Percentiles rank a stretch among this genome's conserved stretches.
phyloP scores from a whole-genome alignment of 2,797 vertebrate genomes.

The Meda fulgida region DNA sequence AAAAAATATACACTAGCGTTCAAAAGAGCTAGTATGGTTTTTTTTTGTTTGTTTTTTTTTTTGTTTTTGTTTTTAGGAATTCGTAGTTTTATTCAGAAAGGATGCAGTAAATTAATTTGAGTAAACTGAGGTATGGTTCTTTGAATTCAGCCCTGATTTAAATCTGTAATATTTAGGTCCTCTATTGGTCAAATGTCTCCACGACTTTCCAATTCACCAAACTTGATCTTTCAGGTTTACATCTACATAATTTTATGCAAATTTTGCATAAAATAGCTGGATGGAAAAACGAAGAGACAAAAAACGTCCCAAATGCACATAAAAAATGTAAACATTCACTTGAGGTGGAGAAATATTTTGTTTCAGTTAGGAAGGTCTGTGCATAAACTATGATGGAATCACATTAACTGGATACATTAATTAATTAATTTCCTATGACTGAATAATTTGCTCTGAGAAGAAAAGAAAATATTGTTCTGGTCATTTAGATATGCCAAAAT shows the following conservation, averaged over 20 bases:
- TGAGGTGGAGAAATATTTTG: background rate
- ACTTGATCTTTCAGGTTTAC: background rate
- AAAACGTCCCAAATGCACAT: background rate
- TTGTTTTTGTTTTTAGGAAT: too few species aligned
- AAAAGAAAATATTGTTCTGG: background rate
- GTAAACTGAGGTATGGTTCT: background rate
- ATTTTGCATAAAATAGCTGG: background rate
- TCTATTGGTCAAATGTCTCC: background rate
- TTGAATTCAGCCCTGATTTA: background rate
- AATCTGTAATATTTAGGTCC: background rate
- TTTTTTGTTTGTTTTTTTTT: too few species aligned
- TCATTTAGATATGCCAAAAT: background rate
- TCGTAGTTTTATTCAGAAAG: background rate
- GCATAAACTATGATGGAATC: background rate
- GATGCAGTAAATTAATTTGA: too few species aligned
- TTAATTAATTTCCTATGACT: background rate
- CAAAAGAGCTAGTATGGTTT: background rate
- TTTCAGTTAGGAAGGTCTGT: background rate
- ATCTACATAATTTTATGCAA: background rate
- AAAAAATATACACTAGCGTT: background rate
- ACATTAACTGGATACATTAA: background rate
- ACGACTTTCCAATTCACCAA: background rate
- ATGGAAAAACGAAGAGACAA: background rate
- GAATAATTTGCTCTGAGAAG: background rate
- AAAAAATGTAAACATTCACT: background rate